These are phyloP conservation scores for Cataglyphis rosenhaueri DNA, from an alignment of 2,888 invertebrate species.

Conservation along the genomic window DNA sequence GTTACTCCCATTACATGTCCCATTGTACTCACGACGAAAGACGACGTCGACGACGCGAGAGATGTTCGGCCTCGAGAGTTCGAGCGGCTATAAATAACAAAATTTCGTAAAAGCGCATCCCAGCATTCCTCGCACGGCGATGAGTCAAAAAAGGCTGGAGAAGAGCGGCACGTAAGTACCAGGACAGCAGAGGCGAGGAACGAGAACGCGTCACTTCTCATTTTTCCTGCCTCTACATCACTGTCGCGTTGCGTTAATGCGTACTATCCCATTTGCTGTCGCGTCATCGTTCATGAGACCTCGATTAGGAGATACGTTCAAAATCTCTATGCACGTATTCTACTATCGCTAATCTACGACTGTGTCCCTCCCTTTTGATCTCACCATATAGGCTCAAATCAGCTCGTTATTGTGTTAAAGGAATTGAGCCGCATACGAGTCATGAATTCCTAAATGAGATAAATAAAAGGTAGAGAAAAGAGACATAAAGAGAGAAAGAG, in stretches of 20 bases:
- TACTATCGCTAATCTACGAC: conserved; percentile 41
- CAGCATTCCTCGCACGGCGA: conserved; percentile 57
- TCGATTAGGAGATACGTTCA: conserved; percentile 70
- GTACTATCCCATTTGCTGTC: conserved; percentile 67
- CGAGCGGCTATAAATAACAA: conserved; percentile 70
- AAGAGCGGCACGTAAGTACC: not conserved
- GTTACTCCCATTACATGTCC: conserved; percentile 44
- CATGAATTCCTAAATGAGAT: conserved; percentile 58
- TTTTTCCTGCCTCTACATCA: conserved; percentile 74
- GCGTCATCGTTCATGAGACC: conserved; percentile 60
- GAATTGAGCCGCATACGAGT: conserved; percentile 57
- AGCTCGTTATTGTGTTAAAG: conserved; percentile 58
- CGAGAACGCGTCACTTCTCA: conserved; percentile 61
- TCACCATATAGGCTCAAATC: conserved; percentile 59
- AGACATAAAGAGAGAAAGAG: not conserved
- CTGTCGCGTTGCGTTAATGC: conserved; percentile 72
- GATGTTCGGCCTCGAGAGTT: not conserved
- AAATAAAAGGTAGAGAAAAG: conserved; percentile 2
- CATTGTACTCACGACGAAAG: conserved; percentile 52
- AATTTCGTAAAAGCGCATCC: conserved; percentile 69
- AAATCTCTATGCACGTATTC: not conserved
- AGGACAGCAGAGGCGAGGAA: not conserved
- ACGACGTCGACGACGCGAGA: conserved; percentile 36
- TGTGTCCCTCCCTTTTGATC: conserved; percentile 54
- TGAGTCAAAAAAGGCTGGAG: conserved; percentile 57